Conservation (phyloP, 2,113 vertebrate species). For the Poecile atricapillus region DNA sequence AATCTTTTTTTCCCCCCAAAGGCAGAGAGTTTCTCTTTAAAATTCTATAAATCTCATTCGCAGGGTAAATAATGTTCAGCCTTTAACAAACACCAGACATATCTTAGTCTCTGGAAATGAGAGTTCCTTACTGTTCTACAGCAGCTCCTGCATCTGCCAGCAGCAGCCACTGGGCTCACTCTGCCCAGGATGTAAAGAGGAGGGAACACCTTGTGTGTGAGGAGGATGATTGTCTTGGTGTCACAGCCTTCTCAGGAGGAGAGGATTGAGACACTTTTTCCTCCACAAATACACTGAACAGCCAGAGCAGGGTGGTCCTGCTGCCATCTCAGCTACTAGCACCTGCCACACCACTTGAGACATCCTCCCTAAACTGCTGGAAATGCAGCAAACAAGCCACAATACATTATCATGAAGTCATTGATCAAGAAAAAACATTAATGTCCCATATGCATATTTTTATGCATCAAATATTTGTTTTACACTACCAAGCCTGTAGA, state of each 20-base stretch:
- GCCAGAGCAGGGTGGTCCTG: not conserved
- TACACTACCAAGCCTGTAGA: not conserved
- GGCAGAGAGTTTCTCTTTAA: not conserved
- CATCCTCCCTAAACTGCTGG: not conserved
- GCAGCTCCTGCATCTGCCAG: not conserved
- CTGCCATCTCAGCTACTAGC: not conserved
- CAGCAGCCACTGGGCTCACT: not conserved
- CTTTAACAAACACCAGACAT: not conserved
- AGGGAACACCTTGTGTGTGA: fast-evolving
- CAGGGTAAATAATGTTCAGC: not conserved
- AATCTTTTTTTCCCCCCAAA: not conserved
- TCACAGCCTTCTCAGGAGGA: not conserved
- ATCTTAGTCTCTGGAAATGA: not conserved
- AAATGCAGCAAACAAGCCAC: not conserved
- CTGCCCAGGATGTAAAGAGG: not conserved
- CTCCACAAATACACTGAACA: not conserved
- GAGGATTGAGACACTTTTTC: not conserved
- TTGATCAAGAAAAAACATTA: not conserved
- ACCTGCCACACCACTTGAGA: not conserved
- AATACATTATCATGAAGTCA: not conserved
- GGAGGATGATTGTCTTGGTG: not conserved
- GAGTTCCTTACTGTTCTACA: not conserved
- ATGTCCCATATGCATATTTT: not conserved
- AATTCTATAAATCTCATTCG: not conserved
- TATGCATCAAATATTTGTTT: not conserved